Base-by-base conservation (phyloP, 2,113 vertebrate species). In the Gyps fulvus region DNA sequence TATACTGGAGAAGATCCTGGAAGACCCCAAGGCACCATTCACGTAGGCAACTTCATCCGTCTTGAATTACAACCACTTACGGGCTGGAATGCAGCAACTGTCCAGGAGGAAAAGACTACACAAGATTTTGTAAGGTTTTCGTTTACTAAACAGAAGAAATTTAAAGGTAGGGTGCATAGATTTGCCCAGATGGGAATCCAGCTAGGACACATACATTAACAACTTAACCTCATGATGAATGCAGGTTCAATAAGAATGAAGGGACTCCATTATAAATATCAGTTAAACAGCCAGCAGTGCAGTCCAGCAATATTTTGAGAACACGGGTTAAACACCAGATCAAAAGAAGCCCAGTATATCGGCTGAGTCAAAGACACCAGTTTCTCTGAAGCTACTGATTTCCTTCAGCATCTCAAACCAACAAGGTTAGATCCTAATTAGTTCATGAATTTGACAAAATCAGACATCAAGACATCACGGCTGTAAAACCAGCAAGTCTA, bases 1-100 rank as follows among this genome's bases (percentile, higher is more conserved):
- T 87, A 92, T 45, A 58, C 29, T 83, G 82, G 77, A 96, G 65
- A 87, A 95, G 82, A 90, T 94, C 58, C 90, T 90, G 66, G n/a
- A 94, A 94, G 82, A 90, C 54, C 72, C 58, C 79, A 76, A 77
- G 71, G 92, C 93, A 95, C 52, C 61, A 25, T 23, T 87, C 47
- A 81, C 13, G 57, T 84, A 87, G 88, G 89, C 76, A 93, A 69
- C 36, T 84, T 92, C 88, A 93, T 93, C 80, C 86, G 19, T 73
- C 80, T 47, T 93, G 86, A 84, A 89, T 70, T 79, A 49, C 49
- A 82, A 34, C 65, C 50, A 78, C 89, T 92, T 94, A 78, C 0
- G 0, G 77, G 69, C 81, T 40, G 72, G 83, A 95, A 95, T 78
- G 80, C 5, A 91, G 70, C 69, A 95, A 81, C 65, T 0, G 5